A percentile compares a stretch with the other conserved stretches of the same genome.
Conservation (phyloP, 2,888 invertebrate genomes). For the Ophioninae sp. region DNA sequence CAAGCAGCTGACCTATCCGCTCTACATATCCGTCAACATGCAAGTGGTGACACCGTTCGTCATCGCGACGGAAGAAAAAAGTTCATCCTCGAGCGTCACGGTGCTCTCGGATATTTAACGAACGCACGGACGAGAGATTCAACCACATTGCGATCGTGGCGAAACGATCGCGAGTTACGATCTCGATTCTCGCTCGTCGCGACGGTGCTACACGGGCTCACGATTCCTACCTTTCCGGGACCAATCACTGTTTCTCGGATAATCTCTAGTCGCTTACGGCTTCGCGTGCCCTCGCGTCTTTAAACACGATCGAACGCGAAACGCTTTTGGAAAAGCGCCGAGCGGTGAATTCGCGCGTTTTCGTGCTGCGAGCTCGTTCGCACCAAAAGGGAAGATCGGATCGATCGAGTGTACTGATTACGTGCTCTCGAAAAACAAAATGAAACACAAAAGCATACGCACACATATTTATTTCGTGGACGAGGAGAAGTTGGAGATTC, state of each 20-base stretch:
- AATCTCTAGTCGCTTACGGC: neutral
- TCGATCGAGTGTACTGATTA: too few species aligned
- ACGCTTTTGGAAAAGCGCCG: neutral
- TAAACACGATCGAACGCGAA: neutral
- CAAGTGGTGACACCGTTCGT: slow-evolving; percentile 84
- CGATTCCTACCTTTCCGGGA: neutral
- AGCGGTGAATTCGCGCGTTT: neutral
- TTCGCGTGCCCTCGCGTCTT: neutral
- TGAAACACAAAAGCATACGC: neutral
- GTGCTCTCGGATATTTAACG: slow-evolving; percentile 69
- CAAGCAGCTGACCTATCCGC: slow-evolving; percentile 85
- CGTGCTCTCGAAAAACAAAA: too few species aligned
- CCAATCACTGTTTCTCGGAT: neutral
- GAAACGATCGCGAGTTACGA: slow-evolving; percentile 9
- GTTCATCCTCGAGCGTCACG: slow-evolving; percentile 62
- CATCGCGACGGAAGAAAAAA: neutral
- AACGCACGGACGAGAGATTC: slow-evolving; percentile 42
- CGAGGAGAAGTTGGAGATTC: neutral
- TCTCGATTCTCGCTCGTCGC: neutral
- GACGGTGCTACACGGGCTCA: slow-evolving; percentile 8
- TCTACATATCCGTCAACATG: slow-evolving; percentile 87
- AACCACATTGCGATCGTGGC: slow-evolving; percentile 11
- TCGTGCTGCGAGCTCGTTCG: neutral
- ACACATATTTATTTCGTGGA: neutral
- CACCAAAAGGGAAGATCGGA: neutral